Conservation (phyloP, 2,888 invertebrate genomes). For the Acanthopleura granulata region DNA sequence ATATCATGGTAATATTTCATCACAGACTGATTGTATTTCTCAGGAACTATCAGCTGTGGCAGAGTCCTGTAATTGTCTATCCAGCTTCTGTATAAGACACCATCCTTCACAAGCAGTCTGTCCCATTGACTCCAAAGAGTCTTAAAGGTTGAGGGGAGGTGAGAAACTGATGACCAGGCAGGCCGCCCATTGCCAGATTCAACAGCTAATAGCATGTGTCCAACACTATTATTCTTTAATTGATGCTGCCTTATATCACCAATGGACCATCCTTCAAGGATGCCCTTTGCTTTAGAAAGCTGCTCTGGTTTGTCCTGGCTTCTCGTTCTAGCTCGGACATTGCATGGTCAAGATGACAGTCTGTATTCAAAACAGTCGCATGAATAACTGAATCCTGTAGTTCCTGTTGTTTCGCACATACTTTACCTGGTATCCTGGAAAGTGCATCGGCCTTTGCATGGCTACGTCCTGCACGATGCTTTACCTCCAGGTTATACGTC, state of each 20-base stretch:
- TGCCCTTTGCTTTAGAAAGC: neutral
- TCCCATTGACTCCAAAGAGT: conserved; percentile 24
- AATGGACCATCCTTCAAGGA: neutral
- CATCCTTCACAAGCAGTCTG: conserved; percentile 19
- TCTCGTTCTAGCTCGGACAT: neutral
- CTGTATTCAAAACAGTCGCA: too few relatives aligned
- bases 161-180: neutral
- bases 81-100: conserved; percentile 24
- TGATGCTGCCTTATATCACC: neutral
- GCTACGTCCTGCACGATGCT: neutral
- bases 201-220: neutral
- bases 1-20: conserved; percentile 17
- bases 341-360: too few relatives aligned
- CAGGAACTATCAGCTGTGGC: conserved; percentile 23
- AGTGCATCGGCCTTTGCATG: too few relatives aligned
- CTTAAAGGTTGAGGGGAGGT: neutral
- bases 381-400: too few relatives aligned
- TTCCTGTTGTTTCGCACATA: neutral
- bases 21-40: neutral
- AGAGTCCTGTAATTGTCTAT: conserved; percentile 12
- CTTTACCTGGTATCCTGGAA: neutral
- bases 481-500: neutral
- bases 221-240: neutral
- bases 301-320: neutral
- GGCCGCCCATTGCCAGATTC: neutral